Evolutionary conservation across 2,888 invertebrate genomes (phyloP), one percentile per base, ranked within the genome.

Genomic region (Gisinianus flammeolus): DNA sequence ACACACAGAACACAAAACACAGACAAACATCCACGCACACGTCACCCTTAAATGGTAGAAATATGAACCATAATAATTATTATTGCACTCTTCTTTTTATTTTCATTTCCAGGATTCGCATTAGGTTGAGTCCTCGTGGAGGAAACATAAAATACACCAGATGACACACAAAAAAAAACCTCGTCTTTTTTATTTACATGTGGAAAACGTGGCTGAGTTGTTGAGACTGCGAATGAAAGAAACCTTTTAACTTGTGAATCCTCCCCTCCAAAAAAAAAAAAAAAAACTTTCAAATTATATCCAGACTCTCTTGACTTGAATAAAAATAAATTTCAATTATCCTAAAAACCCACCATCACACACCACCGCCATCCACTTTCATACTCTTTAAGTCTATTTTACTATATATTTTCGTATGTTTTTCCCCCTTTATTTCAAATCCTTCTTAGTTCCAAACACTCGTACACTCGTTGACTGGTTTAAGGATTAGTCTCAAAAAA

Each of bases 21-120:
- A n/a, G n/a, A n/a, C n/a, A n/a, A 62, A 73, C 30, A 26, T 58
- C n/a, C 73, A 73, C 73, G 67, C 52, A 30, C 66, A 75, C 66
- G 64, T 75, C 66, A 75, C 66, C 75, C 75, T 30, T 75, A 75
- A 75, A 66, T 44, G 66, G 44, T 33, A 26, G 35, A 66, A 67
- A 75, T 75, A 52, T 75, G 75, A 66, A 75, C 54, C 66, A 75
- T 44, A 75, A 66, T 75, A 75, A 75, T 74, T 33, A 74, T 74
- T 74, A 74, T 58, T 28, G 31, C 58, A 58, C 64, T 74, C 73
- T 74, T 64, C 73, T 64, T 74, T 26, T 35, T 35, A 33, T 74
- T 58, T 58, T 64, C 62, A 22, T 69, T 69, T 67, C 69, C 35
- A 52, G 24, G 22, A 69, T 69, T 69, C 69, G 26, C 44, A 69